Conservation (phyloP, 2,113 vertebrate genomes). For the Nipponia nippon region DNA sequence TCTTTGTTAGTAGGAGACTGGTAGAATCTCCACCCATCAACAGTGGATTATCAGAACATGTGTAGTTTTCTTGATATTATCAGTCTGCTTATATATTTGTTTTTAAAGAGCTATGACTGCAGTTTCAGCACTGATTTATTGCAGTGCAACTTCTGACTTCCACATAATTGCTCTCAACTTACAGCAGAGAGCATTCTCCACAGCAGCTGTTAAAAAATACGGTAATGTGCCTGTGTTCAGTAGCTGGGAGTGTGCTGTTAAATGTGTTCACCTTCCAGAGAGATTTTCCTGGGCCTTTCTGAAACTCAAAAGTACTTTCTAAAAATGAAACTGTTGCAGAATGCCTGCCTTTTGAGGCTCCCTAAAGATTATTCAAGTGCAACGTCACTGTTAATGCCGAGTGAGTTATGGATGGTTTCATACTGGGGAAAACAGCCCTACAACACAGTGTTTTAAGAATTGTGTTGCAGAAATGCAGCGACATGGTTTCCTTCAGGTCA, state of each 20-base stretch:
- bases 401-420: not conserved
- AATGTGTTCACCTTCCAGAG: not conserved
- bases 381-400: not conserved
- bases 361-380: not conserved
- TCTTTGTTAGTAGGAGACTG: not conserved
- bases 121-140: not conserved
- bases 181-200: not conserved
- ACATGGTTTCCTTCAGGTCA: not conserved
- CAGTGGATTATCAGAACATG: not conserved
- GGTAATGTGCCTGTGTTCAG: not conserved
- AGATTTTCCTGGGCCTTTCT: not conserved
- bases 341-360: not conserved
- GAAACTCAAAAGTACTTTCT: not conserved
- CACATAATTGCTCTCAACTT: not conserved
- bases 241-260: not conserved
- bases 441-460: not conserved
- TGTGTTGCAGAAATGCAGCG: not conserved
- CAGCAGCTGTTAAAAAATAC: not conserved
- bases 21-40: not conserved
- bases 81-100: not conserved
- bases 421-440: not conserved
- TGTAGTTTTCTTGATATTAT: not conserved
- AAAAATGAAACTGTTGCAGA: not conserved
- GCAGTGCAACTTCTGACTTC: not conserved
- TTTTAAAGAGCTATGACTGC: not conserved